Base-by-base conservation (phyloP, 2,797 vertebrate species). In the Cetoscarus ocellatus region DNA sequence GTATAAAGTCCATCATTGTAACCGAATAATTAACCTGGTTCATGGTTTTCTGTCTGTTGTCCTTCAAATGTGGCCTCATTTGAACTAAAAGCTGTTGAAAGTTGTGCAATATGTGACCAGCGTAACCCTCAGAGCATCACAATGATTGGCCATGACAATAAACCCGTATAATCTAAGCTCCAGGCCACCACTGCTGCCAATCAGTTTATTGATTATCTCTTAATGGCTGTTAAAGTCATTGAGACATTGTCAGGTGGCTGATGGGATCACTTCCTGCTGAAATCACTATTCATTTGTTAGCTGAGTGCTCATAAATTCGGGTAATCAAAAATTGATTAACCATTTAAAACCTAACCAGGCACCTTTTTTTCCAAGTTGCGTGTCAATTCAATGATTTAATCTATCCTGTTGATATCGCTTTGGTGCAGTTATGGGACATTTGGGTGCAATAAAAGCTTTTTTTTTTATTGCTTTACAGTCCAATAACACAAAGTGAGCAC, bases 141-240 rank as follows among this genome's bases (percentile, higher is more conserved):
- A 64, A 7, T n/a, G 43, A 68, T 49, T 39, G 17, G 9, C 51
- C 38, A 15, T 47, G 71, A 76, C 65, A 86, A 86, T 76, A 75
- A 86, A 70, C 27, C 5, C 8, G 60, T 9, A 10, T 67, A 71
- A 79, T 81, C 75, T 48, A 66, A 81, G 71, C 79, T 69, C 70
- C 51, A 48, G 80, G 75, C 69, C 12, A 27, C 34, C 1, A 38
- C 57, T 64, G 36, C 75, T 69, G 49, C 75, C 79, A 66, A 74
- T 88, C 74, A 43, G 27, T 70, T 69, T 86, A 91, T 87, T 82
- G 89, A 91, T 89, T 51, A 42, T 61, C 73, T 55, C 67, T 83
- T 79, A 85, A 71, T 59, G 54, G 66, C 77, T 65, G 66, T 71
- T 83, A 40, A 72, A 75, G 83, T 82, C 77, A 81, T 60, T 84